phyloP scores from a whole-genome alignment of 2,113 vertebrate species.

The Notarius quadriscutis region DNA sequence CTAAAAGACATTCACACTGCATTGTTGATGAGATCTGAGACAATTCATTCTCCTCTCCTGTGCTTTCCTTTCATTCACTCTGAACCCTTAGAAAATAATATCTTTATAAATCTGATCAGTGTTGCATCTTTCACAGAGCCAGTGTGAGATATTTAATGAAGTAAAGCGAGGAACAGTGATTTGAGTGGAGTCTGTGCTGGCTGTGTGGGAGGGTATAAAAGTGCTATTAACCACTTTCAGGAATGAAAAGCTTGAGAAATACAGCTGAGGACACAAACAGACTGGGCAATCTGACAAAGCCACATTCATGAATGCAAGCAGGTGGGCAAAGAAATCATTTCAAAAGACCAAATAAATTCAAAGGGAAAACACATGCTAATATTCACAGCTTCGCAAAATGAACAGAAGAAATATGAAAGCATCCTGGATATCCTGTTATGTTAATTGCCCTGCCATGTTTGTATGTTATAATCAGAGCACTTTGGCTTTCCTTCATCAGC shows the following conservation, averaged over 20 bases:
- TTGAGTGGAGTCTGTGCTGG: not conserved
- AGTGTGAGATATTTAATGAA: not conserved
- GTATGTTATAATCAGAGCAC: not conserved
- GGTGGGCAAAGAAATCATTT: not conserved
- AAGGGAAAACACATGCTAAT: not conserved
- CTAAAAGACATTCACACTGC: not conserved
- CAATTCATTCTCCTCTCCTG: not conserved
- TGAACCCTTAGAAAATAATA: not conserved
- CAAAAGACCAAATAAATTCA: not conserved
- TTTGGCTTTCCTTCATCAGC: not conserved
- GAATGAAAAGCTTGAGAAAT: not conserved
- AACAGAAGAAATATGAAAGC: not conserved
- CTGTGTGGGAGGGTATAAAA: not conserved
- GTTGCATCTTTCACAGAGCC: not conserved
- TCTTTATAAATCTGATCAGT: not conserved
- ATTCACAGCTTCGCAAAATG: not conserved
- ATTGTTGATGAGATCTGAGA: not conserved
- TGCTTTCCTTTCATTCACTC: not conserved
- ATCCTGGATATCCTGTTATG: not conserved
- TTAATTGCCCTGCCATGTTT: not conserved
- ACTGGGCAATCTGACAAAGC: not conserved
- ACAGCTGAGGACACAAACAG: not conserved
- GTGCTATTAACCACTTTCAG: not conserved
- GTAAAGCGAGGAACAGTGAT: not conserved
- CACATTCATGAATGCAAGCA: not conserved